These are phyloP conservation scores for Eudyptes chrysolophus DNA, from an alignment of 2,113 vertebrate genomes.

Conservation along the genomic window DNA sequence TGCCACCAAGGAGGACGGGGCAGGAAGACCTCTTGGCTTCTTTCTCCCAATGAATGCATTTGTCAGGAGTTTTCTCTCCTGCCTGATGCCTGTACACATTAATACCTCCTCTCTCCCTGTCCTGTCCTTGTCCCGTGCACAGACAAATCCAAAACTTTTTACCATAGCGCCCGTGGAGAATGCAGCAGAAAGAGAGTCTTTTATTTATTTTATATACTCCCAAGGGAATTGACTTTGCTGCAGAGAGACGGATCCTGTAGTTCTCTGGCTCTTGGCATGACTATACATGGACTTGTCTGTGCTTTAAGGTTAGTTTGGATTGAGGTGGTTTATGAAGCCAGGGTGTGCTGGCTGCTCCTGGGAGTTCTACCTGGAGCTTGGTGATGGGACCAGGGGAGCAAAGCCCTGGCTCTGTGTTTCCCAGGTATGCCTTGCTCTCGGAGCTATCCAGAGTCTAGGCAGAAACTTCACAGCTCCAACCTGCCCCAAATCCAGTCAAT, in stretches of 20 bases:
- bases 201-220: background rate
- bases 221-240: constrained; percentile 33
- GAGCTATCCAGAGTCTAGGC: background rate
- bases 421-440: background rate
- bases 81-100: background rate
- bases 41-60: background rate
- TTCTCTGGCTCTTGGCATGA: background rate
- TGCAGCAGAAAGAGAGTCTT: background rate
- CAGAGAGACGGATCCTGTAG: background rate
- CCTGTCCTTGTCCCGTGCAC: background rate
- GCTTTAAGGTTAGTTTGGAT: background rate
- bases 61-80: background rate
- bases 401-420: background rate
- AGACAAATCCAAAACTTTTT: background rate
- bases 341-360: background rate
- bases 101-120: background rate
- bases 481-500: background rate
- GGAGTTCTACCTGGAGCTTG: background rate
- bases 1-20: background rate
- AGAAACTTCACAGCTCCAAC: background rate
- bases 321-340: background rate
- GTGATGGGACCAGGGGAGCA: background rate
- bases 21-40: background rate
- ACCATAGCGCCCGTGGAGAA: background rate
- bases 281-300: constrained; percentile 26